Evolutionary conservation across 2,888 invertebrate genomes (phyloP), one percentile per base, ranked within the genome.

Genomic region (Euphydryas editha): DNA sequence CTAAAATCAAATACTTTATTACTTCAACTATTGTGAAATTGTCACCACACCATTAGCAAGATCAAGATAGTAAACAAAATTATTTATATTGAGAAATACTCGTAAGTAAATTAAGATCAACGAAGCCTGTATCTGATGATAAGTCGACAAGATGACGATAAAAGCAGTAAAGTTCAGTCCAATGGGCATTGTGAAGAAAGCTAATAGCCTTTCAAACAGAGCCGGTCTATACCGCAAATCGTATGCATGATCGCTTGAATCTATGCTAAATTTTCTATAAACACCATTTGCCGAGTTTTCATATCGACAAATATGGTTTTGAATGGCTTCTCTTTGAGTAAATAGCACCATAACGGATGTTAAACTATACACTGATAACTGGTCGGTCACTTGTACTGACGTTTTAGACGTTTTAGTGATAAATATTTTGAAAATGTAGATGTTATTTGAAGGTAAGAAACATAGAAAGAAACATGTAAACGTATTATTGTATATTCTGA

Each of bases 221-320:
- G 62, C 60, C 54, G 54, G 66, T 54, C 73, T 65, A 69, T 68
- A 67, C 42, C 62, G 69, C 68, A 69, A 71, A 77, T 75, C 77
- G 68, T 76, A 64, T 69, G 72, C 75, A 84, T 82, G 78, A 84
- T 71, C 66, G 47, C 18, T 54, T 17, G 20, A 59, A 54, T 65
- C 51, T 55, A 65, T 62, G 62, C 59, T 30, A 62, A 67, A 62
- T 65, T 63, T 62, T 58, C 59, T 60, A 59, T 67, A 68, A 65
- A 62, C 65, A 57, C 56, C 57, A 44, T 59, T 67, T 56, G 62
- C 62, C 37, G 49, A 49, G 44, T 36, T 42, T 49, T 39, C 47
- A 39, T 20, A 51, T 66, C 56, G 59, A 66, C 66, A 61, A 63
- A 70, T 64, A 68, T 49, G 56, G 65, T 49, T 46, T 60, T 68